Evolutionary conservation across 2,113 vertebrate genomes (phyloP).

Genomic region (Gila orcuttii): DNA sequence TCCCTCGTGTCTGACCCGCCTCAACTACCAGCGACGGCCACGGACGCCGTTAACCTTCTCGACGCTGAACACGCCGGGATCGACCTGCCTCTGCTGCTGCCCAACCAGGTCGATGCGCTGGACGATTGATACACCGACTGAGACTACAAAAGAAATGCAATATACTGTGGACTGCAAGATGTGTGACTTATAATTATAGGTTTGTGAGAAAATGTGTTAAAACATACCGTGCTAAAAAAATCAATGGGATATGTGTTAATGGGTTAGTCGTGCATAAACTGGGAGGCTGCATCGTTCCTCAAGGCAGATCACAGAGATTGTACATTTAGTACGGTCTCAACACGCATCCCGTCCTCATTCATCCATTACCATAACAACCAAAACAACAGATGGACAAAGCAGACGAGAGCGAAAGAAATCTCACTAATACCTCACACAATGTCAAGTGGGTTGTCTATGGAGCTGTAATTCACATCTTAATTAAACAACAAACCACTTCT

Average conservation of each 20-base stretch:
- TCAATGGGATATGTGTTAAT: slow-evolving; percentile 18
- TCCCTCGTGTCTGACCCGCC: slow-evolving; percentile 72
- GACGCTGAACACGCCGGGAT: slow-evolving; percentile 65
- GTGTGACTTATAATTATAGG: slow-evolving; percentile 5
- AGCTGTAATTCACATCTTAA: slow-evolving; percentile 44
- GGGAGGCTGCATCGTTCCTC: slow-evolving; percentile 13
- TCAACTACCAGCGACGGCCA: slow-evolving; percentile 63
- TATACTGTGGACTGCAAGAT: not conserved
- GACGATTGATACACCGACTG: slow-evolving; percentile 68
- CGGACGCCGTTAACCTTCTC: slow-evolving; percentile 74
- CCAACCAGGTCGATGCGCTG: slow-evolving; percentile 74
- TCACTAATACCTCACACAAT: slow-evolving; percentile 48
- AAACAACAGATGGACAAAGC: slow-evolving; percentile 48
- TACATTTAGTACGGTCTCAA: slow-evolving; percentile 43
- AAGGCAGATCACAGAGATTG: slow-evolving; percentile 24
- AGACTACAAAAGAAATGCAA: not conserved
- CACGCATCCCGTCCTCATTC: slow-evolving; percentile 28
- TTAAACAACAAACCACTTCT: slow-evolving; percentile 20
- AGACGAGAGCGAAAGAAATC: slow-evolving; percentile 51
- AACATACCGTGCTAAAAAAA: slow-evolving; percentile 15
- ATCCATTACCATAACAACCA: slow-evolving; percentile 56
- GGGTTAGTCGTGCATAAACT: slow-evolving; percentile 28
- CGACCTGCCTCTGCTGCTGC: slow-evolving; percentile 70
- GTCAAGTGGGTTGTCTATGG: slow-evolving; percentile 44
- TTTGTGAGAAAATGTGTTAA: slow-evolving; percentile 25